Percentiles rank a stretch among this genome's conserved stretches.
Conservation (phyloP, 2,113 vertebrate species). For the Scalopus aquaticus region DNA sequence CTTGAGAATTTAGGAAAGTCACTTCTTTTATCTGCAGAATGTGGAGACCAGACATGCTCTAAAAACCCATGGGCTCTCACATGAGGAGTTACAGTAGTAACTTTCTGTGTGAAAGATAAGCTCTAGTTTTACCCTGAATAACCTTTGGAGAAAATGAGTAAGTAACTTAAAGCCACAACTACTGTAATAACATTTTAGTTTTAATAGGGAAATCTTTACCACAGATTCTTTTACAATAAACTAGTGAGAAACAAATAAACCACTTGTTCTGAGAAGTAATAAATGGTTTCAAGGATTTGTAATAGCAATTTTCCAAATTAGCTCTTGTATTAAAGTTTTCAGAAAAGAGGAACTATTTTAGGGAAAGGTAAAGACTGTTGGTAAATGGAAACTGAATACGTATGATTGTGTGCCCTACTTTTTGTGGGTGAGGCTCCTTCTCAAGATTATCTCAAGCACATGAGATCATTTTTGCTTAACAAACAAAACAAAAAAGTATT, state of each 20-base stretch:
- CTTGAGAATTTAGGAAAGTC: background rate
- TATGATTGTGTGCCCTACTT: background rate
- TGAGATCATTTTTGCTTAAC: background rate
- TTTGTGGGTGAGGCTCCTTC: background rate
- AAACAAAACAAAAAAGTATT: background rate
- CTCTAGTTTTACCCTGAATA: background rate
- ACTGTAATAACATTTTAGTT: background rate
- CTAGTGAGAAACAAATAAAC: background rate
- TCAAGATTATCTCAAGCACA: background rate
- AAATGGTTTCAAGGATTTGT: background rate
- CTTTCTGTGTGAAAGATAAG: slow-evolving; percentile 5
- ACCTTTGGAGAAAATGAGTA: background rate
- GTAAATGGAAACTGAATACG: background rate
- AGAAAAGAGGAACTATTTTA: background rate
- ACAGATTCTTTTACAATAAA: background rate
- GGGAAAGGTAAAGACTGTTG: background rate
- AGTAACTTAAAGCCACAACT: background rate
- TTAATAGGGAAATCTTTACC: background rate
- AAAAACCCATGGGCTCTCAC: background rate
- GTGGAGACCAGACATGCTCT: background rate
- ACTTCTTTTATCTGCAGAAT: background rate
- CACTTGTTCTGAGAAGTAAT: background rate
- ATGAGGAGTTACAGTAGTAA: no score
- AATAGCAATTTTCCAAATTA: background rate
- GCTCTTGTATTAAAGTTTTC: background rate